Conservation (phyloP, 2,888 invertebrate species). For the Nemotelus pantherinus region DNA sequence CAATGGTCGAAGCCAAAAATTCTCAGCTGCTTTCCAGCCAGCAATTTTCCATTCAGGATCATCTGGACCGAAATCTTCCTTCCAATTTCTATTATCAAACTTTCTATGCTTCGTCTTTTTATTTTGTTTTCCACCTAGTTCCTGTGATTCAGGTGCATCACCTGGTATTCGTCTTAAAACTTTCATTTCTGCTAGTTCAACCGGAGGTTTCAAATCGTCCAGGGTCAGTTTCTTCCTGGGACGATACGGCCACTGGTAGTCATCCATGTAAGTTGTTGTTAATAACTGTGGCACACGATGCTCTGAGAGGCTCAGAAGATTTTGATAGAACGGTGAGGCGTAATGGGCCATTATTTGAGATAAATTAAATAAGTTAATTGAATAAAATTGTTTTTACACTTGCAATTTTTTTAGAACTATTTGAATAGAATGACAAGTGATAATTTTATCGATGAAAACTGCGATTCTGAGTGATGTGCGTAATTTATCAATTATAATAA, state of each 20-base stretch:
- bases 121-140: neutral
- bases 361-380: neutral
- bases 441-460: neutral
- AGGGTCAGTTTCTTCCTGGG: neutral
- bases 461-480: no score
- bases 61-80: neutral
- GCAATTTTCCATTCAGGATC: slow-evolving; percentile 10
- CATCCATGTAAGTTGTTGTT: slow-evolving; percentile 20
- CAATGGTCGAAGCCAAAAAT: slow-evolving; percentile 1
- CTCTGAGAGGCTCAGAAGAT: neutral
- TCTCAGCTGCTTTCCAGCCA: slow-evolving; percentile 7
- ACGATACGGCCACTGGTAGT: slow-evolving; percentile 15
- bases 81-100: slow-evolving; percentile 19
- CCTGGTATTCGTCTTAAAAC: no score
- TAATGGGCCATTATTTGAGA: slow-evolving; percentile 1
- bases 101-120: neutral
- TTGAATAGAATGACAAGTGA: neutral
- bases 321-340: slow-evolving; percentile 31
- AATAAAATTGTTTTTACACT: neutral
- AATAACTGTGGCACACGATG: slow-evolving; percentile 1
- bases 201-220: neutral
- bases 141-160: no score
- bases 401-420: neutral
- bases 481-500: no score
- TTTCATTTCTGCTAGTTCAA: neutral